These are phyloP conservation scores for Ornithoptera priamus DNA, from an alignment of 2,888 invertebrate genomes.

Conservation along the genomic window DNA sequence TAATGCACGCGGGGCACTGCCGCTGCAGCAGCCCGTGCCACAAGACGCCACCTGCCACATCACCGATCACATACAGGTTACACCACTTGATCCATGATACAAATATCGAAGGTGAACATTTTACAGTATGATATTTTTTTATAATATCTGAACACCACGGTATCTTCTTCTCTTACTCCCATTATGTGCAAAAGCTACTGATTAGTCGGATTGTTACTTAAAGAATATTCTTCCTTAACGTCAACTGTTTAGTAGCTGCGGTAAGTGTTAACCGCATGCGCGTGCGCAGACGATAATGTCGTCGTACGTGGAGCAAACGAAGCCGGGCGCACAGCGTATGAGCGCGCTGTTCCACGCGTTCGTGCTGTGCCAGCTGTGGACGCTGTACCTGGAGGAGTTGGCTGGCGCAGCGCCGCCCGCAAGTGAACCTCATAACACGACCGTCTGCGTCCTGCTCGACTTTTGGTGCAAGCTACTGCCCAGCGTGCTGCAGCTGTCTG, in stretches of 20 bases:
- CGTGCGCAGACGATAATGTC: conserved; percentile 88
- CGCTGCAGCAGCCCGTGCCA: conserved; percentile 93
- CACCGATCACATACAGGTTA: conserved; percentile 95
- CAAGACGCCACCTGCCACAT: conserved; percentile 97
- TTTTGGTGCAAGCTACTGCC: conserved; percentile 99
- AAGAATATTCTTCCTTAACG: too few relatives aligned
- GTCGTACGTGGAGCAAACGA: conserved; percentile 97
- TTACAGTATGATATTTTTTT: too few relatives aligned
- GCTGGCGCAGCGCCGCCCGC: conserved; percentile 83
- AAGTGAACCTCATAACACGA: conserved; percentile 85
- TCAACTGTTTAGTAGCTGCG: too few relatives aligned
- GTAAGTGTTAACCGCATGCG: too few relatives aligned
- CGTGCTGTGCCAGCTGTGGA: conserved; percentile 99
- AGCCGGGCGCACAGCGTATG: conserved; percentile 90
- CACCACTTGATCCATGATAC: background rate
- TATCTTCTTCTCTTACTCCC: too few relatives aligned
- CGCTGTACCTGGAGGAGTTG: conserved; percentile 96
- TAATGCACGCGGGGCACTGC: conserved; percentile 81
- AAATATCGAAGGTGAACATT: too few relatives aligned
- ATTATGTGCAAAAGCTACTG: too few relatives aligned
- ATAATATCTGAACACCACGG: too few relatives aligned
- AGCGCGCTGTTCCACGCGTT: conserved; percentile 98
- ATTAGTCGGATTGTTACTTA: too few relatives aligned
- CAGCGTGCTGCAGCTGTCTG: conserved; percentile 93
- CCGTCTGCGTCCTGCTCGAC: conserved; percentile 92